Evolutionary conservation across 2,888 invertebrate genomes (phyloP).

Genomic region (Parasteatoda lunata): DNA sequence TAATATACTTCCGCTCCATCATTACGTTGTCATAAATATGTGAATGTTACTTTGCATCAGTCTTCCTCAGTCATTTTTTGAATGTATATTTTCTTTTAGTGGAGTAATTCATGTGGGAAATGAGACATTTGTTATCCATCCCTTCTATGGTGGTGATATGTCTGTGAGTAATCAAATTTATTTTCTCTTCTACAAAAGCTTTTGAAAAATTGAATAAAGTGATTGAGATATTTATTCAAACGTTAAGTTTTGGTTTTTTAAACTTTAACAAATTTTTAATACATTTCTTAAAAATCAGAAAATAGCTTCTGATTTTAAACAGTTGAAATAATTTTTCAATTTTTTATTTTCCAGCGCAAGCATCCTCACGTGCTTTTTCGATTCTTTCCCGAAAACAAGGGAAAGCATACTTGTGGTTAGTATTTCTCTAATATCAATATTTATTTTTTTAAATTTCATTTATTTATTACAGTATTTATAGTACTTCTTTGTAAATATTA

Average conservation of each 20-base stretch:
- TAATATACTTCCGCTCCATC: no score
- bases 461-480: no score
- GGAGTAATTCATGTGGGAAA: slow-evolving; percentile 98
- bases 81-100: slow-evolving; percentile 74
- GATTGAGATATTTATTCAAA: no score
- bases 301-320: neutral
- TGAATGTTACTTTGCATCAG: no score
- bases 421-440: slow-evolving; percentile 3
- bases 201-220: no score
- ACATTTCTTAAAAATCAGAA: no score
- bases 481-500: no score
- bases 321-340: neutral
- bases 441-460: no score
- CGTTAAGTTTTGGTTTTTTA: no score
- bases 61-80: no score
- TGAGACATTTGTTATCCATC: slow-evolving; percentile 98
- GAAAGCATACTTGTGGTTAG: slow-evolving; percentile 93
- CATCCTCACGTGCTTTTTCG: slow-evolving; percentile 99
- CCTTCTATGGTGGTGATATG: slow-evolving; percentile 96
- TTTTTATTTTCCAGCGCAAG: slow-evolving; percentile 81
- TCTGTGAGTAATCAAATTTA: slow-evolving; percentile 84
- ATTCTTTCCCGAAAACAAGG: slow-evolving; percentile 84
- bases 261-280: no score
- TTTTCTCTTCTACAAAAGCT: neutral
- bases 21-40: no score